phyloP scores from a whole-genome alignment of 2,113 vertebrate genomes.

The Scytalopus superciliaris region DNA sequence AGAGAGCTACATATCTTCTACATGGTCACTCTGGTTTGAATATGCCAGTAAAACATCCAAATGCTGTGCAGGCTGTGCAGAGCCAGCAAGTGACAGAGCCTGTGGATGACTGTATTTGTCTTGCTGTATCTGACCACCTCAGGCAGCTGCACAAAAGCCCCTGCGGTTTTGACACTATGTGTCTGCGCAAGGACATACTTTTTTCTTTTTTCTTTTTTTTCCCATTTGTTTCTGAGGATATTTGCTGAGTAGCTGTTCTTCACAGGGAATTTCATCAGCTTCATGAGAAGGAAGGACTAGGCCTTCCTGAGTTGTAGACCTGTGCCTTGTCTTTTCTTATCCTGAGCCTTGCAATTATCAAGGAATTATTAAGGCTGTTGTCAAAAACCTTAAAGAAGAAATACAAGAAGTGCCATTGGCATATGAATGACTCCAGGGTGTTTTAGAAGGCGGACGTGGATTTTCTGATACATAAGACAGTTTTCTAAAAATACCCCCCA shows the following conservation, averaged over 20 bases:
- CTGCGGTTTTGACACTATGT: not conserved
- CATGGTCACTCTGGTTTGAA: not conserved
- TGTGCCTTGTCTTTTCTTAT: not conserved
- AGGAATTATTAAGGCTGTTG: not conserved
- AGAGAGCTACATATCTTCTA: not conserved
- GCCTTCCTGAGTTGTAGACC: not conserved
- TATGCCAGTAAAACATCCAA: not conserved
- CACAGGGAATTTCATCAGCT: not conserved
- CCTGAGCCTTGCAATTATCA: not conserved
- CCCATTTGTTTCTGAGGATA: not conserved
- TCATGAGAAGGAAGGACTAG: not conserved
- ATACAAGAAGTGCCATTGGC: not conserved
- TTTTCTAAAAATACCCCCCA: not conserved
- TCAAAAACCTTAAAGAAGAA: not conserved
- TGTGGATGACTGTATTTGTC: not conserved
- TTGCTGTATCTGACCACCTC: not conserved
- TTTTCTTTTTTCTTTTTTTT: not conserved
- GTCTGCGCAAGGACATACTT: not conserved
- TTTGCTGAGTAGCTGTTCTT: not conserved
- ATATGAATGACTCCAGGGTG: not conserved
- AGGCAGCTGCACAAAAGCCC: not conserved
- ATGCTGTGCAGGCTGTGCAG: not conserved
- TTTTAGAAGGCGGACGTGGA: not conserved
- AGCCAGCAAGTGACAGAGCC: not conserved
- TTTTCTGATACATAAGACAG: not conserved